phyloP scores from a whole-genome alignment of 2,797 vertebrate species.

The Telmatherina bonti region DNA sequence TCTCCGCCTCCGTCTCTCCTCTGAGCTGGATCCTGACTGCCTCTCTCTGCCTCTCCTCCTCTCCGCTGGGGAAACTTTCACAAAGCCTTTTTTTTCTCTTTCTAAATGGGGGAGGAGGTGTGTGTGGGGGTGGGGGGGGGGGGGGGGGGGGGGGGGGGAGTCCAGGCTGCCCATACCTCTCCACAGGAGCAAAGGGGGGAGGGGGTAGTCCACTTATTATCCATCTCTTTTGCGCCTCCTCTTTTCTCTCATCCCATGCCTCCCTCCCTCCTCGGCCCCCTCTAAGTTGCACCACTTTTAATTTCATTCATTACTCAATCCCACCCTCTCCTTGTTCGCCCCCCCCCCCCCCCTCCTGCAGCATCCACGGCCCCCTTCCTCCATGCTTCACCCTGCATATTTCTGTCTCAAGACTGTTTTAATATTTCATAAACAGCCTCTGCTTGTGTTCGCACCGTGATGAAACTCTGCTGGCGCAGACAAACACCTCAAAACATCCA shows the following conservation, averaged over 20 bases:
- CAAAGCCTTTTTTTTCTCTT: slow-evolving; percentile 77
- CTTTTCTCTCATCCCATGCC: slow-evolving; percentile 65
- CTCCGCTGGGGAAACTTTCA: slow-evolving; percentile 79
- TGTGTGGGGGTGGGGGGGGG: too few relatives aligned
- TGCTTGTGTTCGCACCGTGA: slow-evolving; percentile 15
- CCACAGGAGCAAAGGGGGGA: slow-evolving; percentile 80
- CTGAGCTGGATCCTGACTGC: slow-evolving; percentile 57
- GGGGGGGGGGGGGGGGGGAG: slow-evolving; percentile 71
- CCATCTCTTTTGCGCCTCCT: slow-evolving; percentile 78
- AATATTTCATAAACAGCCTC: slow-evolving; percentile 68
- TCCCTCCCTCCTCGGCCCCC: slow-evolving; percentile 65
- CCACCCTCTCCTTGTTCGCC: slow-evolving; percentile 46
- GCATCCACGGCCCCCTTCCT: slow-evolving; percentile 47
- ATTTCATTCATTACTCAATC: slow-evolving; percentile 79
- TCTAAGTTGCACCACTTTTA: slow-evolving; percentile 71
- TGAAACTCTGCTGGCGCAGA: slow-evolving; percentile 29
- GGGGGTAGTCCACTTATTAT: slow-evolving; percentile 78
- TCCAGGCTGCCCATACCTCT: slow-evolving; percentile 78
- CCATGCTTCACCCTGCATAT: slow-evolving; percentile 34
- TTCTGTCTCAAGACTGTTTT: slow-evolving; percentile 55
- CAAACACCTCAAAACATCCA: too few relatives aligned
- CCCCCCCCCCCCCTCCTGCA: too few relatives aligned
- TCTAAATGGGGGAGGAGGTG: slow-evolving; percentile 51
- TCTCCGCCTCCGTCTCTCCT: slow-evolving; percentile 47
- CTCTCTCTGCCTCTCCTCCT: slow-evolving; percentile 56